Evolutionary conservation across 2,888 invertebrate genomes (phyloP).

Genomic region (Phyto melanocephala): DNA sequence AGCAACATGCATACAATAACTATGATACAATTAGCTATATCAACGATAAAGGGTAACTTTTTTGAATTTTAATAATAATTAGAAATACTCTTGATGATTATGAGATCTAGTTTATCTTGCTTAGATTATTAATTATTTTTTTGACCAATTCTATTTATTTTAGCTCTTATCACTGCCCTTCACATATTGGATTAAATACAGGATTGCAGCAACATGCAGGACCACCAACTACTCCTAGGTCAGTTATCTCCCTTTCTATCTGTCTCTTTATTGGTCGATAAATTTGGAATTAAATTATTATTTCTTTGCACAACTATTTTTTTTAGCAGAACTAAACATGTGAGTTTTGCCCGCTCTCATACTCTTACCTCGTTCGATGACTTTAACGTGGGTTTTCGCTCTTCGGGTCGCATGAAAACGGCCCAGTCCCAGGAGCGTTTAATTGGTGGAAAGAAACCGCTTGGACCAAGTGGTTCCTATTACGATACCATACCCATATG

Average conservation of each 20-base stretch:
- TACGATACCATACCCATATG: conserved; percentile 68
- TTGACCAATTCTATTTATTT: neutral
- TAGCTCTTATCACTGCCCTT: conserved; percentile 75
- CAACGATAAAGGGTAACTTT: conserved; percentile 75
- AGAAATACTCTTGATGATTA: too few species aligned
- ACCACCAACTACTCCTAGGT: conserved; percentile 74
- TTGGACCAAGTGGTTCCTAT: conserved; percentile 72
- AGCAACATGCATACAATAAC: conserved; percentile 68
- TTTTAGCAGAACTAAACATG: conserved; percentile 88
- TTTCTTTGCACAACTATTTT: neutral
- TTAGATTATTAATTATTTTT: too few species aligned
- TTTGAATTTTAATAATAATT: neutral
- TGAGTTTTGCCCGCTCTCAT: conserved; percentile 93
- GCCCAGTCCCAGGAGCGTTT: conserved; percentile 85
- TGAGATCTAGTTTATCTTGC: too few species aligned
- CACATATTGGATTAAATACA: conserved; percentile 78
- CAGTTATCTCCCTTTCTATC: neutral
- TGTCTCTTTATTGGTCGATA: too few species aligned
- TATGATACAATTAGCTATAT: conserved; percentile 68
- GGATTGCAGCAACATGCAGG: conserved; percentile 82
- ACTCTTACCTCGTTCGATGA: conserved; percentile 92
- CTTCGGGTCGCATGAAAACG: conserved; percentile 78
- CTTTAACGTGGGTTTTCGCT: conserved; percentile 79
- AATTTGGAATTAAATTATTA: neutral
- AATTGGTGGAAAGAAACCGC: conserved; percentile 85